Evolutionary conservation across 92 coral and sea anemone species (phyloP).

Genomic region (Isaurus tuberculatus): DNA sequence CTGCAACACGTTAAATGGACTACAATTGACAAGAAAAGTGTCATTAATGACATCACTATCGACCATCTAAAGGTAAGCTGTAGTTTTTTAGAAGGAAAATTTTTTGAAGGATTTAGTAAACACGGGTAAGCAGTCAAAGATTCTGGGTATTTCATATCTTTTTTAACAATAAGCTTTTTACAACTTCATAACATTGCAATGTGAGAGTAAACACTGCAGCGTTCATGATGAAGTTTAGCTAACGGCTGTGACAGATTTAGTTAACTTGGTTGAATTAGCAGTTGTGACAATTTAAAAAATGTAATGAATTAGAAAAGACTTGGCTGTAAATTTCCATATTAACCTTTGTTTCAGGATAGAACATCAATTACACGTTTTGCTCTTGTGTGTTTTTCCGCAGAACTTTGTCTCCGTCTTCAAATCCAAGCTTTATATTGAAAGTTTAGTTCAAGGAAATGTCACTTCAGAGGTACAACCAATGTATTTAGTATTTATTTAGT

Average conservation of each 20-base stretch:
- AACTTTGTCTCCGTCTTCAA: slow-evolving; percentile 74
- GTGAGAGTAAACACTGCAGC: too few relatives aligned
- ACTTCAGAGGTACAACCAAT: slow-evolving; percentile 63
- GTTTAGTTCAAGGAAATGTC: slow-evolving; percentile 86
- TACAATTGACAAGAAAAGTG: slow-evolving; percentile 76
- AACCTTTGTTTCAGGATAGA: too few relatives aligned
- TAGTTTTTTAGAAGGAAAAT: neutral
- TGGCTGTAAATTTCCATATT: too few relatives aligned
- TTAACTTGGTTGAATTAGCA: too few relatives aligned
- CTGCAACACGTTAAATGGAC: slow-evolving; percentile 91
- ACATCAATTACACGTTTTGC: neutral
- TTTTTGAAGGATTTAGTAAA: neutral
- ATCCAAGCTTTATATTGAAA: slow-evolving; percentile 80
- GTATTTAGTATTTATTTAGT: too few relatives aligned
- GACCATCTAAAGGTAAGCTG: slow-evolving; percentile 65
- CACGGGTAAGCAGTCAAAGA: neutral
- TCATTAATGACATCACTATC: slow-evolving; percentile 67
- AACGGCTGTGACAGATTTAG: too few relatives aligned
- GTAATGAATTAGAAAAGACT: too few relatives aligned
- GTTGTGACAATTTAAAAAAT: too few relatives aligned
- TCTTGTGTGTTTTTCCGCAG: slow-evolving; percentile 54
- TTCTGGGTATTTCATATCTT: too few relatives aligned
- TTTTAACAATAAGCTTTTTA: too few relatives aligned
- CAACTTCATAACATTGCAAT: too few relatives aligned
- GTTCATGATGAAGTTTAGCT: too few relatives aligned